These are phyloP conservation scores for Amphipyra tragopoginis DNA, from an alignment of 2,888 invertebrate species.

Conservation along the genomic window DNA sequence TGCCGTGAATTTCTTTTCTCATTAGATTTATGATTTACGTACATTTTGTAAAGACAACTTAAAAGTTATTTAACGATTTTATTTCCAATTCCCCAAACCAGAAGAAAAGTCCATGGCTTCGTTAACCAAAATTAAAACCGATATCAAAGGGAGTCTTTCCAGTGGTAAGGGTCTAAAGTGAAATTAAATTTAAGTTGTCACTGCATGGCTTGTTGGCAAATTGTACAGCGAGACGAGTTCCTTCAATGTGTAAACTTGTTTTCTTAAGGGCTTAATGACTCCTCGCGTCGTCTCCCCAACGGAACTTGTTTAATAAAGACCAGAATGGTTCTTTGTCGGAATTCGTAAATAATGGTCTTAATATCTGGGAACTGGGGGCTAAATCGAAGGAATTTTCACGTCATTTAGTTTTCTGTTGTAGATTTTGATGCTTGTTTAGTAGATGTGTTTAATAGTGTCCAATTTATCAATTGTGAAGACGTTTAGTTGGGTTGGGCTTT, in stretches of 20 bases:
- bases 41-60: too few species aligned
- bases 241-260: slow-evolving; percentile 61
- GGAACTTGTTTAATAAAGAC: slow-evolving; percentile 53
- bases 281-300: slow-evolving; percentile 24
- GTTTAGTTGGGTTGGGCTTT: too few species aligned
- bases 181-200: slow-evolving; percentile 63
- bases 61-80: too few species aligned
- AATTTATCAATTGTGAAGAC: too few species aligned
- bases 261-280: slow-evolving; percentile 55
- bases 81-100: too few species aligned
- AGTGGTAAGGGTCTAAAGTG: slow-evolving; percentile 44
- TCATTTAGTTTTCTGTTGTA: neutral
- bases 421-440: too few species aligned
- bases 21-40: too few species aligned
- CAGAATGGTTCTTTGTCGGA: slow-evolving; percentile 43
- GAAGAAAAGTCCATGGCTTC: too few species aligned
- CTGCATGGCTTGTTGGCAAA: slow-evolving; percentile 60
- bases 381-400: neutral
- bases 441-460: too few species aligned
- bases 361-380: neutral
- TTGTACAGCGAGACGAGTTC: slow-evolving; percentile 54
- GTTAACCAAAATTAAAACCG: neutral
- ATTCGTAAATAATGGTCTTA: slow-evolving; percentile 29
- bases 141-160: neutral
- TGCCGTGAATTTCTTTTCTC: too few species aligned